Base-by-base conservation (phyloP, 1,140 invertebrate genomes). In the Stratiolaelaps scimitus region DNA sequence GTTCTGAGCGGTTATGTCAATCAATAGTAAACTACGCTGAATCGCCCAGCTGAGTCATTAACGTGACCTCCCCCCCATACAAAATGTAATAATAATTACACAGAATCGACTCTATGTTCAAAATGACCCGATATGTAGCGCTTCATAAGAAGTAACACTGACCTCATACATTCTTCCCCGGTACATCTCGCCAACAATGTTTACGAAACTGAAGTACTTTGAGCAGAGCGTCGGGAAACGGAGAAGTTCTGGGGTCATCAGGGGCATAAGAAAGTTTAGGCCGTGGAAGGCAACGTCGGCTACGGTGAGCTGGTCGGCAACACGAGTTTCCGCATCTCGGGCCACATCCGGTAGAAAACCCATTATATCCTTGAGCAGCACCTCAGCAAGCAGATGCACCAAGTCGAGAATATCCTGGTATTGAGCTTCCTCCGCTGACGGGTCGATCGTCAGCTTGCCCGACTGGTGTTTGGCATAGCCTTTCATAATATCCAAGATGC, bases 221-320 rank as follows among this genome's bases (percentile, higher is more conserved):
- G 77, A 71, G 72, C 86, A 87, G 15, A 89, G 74, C 2, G 79
- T 78, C 1, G 79, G 79, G 74, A 86, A 84, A 72, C 85, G 81
- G 7, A 88, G 74, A 23, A 88, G 72, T 72, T 88, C 83, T n/a
- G 80, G 75, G 53, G 80, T 85, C 81, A 88, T 85, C 60, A 88
- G 74, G 23, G 86, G 85, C 78, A 87, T 83, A 64, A 88, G 77
- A 64, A 85, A 83, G 71, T 81, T 82, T 0, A 88, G 75, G 28
- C 85, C 85, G 74, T 80, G 82, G 2, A 88, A 71, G 70, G 82
- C 83, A 26, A 88, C 83, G 73, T 85, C 81, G 81, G 80, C 15
- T 76, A 79, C 17, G 81, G 73, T n/a, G 73, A 66, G 23, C 72
- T 71, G 64, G 43, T 44, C 28, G 19, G 13, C 6, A 28, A n/a